phyloP scores from a whole-genome alignment of 2,888 invertebrate species.

The Ormyrus thymus region DNA sequence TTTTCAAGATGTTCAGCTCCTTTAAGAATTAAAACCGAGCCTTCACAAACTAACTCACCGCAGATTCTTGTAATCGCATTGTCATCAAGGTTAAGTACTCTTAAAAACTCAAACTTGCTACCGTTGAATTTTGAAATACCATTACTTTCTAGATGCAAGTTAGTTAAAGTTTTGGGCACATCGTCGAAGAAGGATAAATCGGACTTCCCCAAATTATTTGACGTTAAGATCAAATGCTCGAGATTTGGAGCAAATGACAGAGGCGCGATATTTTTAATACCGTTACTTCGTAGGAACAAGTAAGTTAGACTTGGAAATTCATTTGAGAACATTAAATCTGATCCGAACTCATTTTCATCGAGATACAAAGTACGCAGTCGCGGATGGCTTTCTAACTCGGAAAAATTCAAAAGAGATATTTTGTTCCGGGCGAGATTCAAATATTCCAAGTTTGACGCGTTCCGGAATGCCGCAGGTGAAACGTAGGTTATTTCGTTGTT shows the following conservation, averaged over 20 bases:
- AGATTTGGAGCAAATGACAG: constrained; percentile 60
- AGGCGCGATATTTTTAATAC: constrained; percentile 56
- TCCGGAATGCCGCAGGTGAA: constrained; percentile 57
- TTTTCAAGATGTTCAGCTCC: constrained; percentile 57
- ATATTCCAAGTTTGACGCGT: constrained; percentile 61
- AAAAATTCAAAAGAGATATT: constrained; percentile 59
- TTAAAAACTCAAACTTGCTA: constrained; percentile 55
- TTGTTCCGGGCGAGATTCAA: constrained; percentile 64
- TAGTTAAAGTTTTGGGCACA: constrained; percentile 58
- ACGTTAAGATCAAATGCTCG: constrained; percentile 63
- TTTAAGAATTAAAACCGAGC: constrained; percentile 57
- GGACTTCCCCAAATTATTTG: constrained; percentile 60
- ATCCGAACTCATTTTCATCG: constrained; percentile 59
- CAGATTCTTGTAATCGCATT: constrained; percentile 62
- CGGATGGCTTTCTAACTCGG: constrained; percentile 59
- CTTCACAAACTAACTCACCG: constrained; percentile 51
- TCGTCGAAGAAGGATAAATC: constrained; percentile 57
- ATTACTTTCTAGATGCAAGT: constrained; percentile 62
- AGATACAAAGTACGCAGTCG: constrained; percentile 60
- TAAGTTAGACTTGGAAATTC: constrained; percentile 60
- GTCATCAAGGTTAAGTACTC: constrained; percentile 60
- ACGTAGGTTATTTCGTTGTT: constrained; percentile 61
- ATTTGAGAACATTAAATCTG: constrained; percentile 45
- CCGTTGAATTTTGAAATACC: constrained; percentile 58
- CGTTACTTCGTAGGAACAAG: constrained; percentile 61